These are phyloP conservation scores for Lasioglossum pauxillum DNA, from an alignment of 2,888 invertebrate species.

Conservation along the genomic window DNA sequence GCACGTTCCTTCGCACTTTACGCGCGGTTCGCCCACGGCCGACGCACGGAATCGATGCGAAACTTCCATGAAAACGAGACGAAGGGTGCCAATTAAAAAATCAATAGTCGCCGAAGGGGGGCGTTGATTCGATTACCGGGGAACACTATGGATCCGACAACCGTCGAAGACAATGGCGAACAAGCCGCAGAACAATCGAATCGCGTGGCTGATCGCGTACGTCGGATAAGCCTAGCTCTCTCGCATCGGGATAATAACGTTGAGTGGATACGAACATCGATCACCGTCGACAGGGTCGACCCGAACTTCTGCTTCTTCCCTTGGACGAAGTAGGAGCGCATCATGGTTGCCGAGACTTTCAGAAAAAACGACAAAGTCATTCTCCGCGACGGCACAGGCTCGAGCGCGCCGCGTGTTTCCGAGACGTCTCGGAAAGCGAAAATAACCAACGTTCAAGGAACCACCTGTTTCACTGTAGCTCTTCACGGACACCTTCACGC, in stretches of 20 bases:
- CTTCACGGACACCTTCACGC: constrained; percentile 14
- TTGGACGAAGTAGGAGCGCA: constrained; percentile 77
- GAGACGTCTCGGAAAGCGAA: constrained; percentile 47
- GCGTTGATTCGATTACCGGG: background rate
- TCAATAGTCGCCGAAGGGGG: background rate
- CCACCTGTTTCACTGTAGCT: constrained; percentile 65
- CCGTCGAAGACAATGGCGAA: constrained; percentile 1
- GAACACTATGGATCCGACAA: background rate
- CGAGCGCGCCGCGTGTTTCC: constrained; percentile 45
- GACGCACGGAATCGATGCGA: background rate
- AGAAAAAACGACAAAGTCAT: constrained; percentile 77
- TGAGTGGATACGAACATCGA: constrained; percentile 54
- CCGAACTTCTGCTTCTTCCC: constrained; percentile 78
- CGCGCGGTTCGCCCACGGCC: background rate
- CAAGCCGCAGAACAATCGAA: background rate
- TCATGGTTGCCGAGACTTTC: constrained; percentile 78
- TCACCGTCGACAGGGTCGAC: constrained; percentile 81
- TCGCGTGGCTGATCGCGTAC: background rate
- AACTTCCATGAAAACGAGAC: background rate
- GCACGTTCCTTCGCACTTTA: background rate
- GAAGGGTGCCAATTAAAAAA: background rate
- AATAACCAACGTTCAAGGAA: constrained; percentile 58
- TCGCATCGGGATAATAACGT: background rate
- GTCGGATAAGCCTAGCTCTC: background rate
- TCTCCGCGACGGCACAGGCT: constrained; percentile 60